phyloP scores from a whole-genome alignment of 2,797 vertebrate species.

The Gymnoscopelus braueri region DNA sequence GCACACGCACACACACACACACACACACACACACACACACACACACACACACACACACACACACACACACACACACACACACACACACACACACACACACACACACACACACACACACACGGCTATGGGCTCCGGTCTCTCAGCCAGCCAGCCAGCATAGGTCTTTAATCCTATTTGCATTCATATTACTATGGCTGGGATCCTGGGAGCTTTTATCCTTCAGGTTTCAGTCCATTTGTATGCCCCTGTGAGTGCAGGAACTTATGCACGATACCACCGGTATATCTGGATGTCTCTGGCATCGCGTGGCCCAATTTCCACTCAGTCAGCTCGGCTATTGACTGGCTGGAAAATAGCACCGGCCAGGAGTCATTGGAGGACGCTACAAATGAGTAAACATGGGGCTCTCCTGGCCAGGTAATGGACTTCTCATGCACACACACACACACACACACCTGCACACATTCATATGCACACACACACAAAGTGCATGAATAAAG shows the following conservation, averaged over 20 bases:
- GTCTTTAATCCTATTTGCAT: constrained; percentile 95
- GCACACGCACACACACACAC: constrained; percentile 16
- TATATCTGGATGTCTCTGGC: constrained; percentile 90
- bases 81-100: constrained; percentile 28
- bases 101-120: constrained; percentile 17
- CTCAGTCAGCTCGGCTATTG: constrained; percentile 83
- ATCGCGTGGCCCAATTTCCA: constrained; percentile 88
- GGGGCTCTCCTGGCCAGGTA: constrained; percentile 81
- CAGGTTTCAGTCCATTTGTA: constrained; percentile 90
- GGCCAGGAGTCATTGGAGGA: constrained; percentile 85
- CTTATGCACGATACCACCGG: constrained; percentile 84
- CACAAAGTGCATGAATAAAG: neutral
- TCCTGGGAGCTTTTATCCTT: constrained; percentile 87
- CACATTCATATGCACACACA: constrained; percentile 11
- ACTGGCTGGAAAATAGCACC: constrained; percentile 80
- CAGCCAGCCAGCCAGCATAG: too few species aligned
- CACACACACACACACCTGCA: constrained; percentile 48
- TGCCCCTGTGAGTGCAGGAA: constrained; percentile 87
- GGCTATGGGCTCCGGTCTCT: too few species aligned
- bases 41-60: constrained; percentile 28
- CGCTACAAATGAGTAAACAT: constrained; percentile 92
- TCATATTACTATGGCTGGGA: constrained; percentile 87
- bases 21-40: constrained; percentile 23
- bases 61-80: constrained; percentile 27
- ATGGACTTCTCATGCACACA: constrained; percentile 70